Base-by-base conservation (phyloP, 2,888 invertebrate genomes). In the Eupsilia transversa region DNA sequence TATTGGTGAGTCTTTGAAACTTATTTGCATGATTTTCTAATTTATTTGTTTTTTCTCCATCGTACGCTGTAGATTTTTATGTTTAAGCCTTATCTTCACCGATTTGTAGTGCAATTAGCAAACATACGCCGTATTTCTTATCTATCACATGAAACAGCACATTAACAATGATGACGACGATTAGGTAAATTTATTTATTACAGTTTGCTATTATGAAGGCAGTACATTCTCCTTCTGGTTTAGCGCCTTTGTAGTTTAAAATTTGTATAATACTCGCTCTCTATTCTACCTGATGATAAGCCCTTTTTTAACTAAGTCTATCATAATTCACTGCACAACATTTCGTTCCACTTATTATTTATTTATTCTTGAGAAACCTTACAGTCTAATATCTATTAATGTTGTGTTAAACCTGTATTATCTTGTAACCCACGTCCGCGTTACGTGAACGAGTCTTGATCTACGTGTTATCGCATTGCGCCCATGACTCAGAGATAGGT, bases 1-100 rank as follows among this genome's bases (percentile, higher is more conserved):
- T 59, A 64, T 66, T 23, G 84, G 87, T 87, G 71, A 87, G 87
- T 87, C 33, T 35, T 52, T 33, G 27, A 66, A 56, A 38, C 14
- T 1, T 67, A n/a, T 68, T 56, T 23, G 77, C 65, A 77, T 61
- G 59, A 43, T 27, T 66, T 30, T 68, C 3, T 14, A 49, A 41
- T n/a, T 72, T 66, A n/a, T 52, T 63, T 35, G 6, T 30, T 77
- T 65, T 35, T 30, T 46, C 12, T 30, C 14, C 2, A 27, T 76
- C 30, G 1, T n/a, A 14, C 1, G 20, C 33, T 23, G 73, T 59
- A 49, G 20, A 33, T 54, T 61, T 69, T 33, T 38, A 60, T 79
- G 30, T 66, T 41, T 27, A 10, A 7, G 6, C 27, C 43, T 61
- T 63, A 76, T 76, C 65, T 66, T 41, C 5, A 41, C 33, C 43